A percentile compares a stretch with the other conserved stretches of the same genome.
Evolutionary conservation across 2,113 vertebrate genomes (phyloP).

Genomic region (Aramus guarauna): DNA sequence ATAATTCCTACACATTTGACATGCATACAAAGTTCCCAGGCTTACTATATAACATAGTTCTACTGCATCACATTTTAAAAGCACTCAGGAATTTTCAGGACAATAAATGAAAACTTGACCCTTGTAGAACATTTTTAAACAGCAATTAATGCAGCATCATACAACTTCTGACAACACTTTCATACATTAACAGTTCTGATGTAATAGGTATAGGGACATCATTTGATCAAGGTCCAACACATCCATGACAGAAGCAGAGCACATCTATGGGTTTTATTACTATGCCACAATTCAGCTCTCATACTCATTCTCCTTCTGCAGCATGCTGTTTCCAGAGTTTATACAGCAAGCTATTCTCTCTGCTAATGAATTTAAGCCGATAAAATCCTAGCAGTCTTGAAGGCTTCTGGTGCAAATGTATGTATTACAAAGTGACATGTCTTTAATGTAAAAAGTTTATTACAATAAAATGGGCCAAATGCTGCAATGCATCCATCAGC

Average conservation of each 20-base stretch:
- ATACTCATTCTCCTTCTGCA: background rate
- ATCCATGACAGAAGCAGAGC: background rate
- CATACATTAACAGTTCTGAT: background rate
- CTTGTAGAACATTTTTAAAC: background rate
- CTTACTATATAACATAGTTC: background rate
- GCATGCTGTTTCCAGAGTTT: background rate
- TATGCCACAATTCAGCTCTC: background rate
- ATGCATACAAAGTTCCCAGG: background rate
- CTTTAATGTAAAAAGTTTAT: no score
- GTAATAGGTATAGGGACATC: fast-evolving
- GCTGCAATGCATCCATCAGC: background rate
- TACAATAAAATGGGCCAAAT: background rate
- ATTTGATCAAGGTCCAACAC: background rate
- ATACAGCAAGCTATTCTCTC: background rate
- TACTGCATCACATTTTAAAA: background rate
- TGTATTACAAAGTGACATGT: background rate
- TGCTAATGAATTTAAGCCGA: background rate
- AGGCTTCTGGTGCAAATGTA: background rate
- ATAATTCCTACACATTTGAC: background rate
- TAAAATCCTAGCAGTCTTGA: background rate
- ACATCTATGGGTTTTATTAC: fast-evolving
- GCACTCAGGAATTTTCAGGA: background rate
- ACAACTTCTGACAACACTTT: background rate
- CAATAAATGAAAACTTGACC: background rate
- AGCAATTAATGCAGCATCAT: background rate